Evolutionary conservation across 2,113 vertebrate species (phyloP), one percentile per base, ranked within the genome.

Genomic region (Gopherus flavomarginatus): DNA sequence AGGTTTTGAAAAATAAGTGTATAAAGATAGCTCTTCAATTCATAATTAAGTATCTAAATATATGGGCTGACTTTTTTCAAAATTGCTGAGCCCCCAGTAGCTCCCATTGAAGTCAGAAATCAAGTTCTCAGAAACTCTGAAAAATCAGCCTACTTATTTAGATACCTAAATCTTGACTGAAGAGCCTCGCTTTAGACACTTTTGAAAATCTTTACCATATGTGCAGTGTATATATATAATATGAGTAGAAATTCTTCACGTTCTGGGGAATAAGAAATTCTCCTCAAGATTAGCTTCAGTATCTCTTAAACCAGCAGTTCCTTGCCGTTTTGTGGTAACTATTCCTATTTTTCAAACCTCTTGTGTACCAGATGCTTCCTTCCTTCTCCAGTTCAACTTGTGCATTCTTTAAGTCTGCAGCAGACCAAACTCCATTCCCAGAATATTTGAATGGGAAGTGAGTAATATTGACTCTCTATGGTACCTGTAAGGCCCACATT

Each of bases 331-430:
- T 77, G 27, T 2, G n/a, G 31, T 59, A 78, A 95, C 85, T 31
- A 49, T 69, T 1, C 1, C 54, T 26, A 12, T 85, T 82, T 0
- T 69, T 17, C 31, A 35, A n/a, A 69, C 17, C 16, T 69, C 62
- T 69, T 17, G 9, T n/a, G 65, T 11, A 69, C 35, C 65, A 89
- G 24, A 62, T 1, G 2, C 1, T 8, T 17, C 49, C 16, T 16
- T 6, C 1, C 27, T 3, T 1, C 4, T 1, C 21, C 21, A 2
- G 0, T 65, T 93, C 27, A 2, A 19, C 3, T 29, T 8, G 0
- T 54, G 3, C 6, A 4, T 90, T 91, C 24, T 44, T 26, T 77
- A 44, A 11, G 3, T 44, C 75, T 57, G n/a, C 88, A 44, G 6
- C 3, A 5, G 2, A 52, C 2, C 11, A 62, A 11, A 22, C 2